Evolutionary conservation across 2,113 vertebrate genomes (phyloP).

Genomic region (Antennarius striatus): DNA sequence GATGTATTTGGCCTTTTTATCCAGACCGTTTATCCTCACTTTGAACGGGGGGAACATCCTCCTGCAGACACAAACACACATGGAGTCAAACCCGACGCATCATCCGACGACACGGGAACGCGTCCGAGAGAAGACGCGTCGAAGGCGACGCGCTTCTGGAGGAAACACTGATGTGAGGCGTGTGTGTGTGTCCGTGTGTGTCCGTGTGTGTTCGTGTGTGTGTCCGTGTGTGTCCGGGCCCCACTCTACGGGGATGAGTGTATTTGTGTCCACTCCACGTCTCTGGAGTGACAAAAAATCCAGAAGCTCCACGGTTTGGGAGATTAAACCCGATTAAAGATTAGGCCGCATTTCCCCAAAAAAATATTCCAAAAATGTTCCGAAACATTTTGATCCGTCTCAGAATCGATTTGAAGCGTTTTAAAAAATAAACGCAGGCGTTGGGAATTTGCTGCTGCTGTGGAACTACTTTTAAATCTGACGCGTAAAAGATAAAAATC

Average conservation of each 20-base stretch:
- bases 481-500: too few species aligned
- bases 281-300: slow-evolving; percentile 71
- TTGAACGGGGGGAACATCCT: slow-evolving; percentile 99
- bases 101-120: neutral
- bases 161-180: neutral
- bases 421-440: neutral
- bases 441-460: neutral
- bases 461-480: neutral
- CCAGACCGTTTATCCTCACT: slow-evolving; percentile 94
- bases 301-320: slow-evolving; percentile 53
- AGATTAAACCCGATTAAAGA: slow-evolving; percentile 39
- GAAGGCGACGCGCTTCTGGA: slow-evolving; percentile 6
- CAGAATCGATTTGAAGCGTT: neutral
- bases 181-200: neutral
- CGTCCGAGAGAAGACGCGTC: slow-evolving; percentile 4
- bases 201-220: neutral
- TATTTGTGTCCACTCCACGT: slow-evolving; percentile 64
- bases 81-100: slow-evolving; percentile 22
- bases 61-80: slow-evolving; percentile 71
- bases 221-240: slow-evolving; percentile 15
- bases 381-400: neutral
- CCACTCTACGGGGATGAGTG: slow-evolving; percentile 44
- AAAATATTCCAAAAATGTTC: slow-evolving; percentile 40
- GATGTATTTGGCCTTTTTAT: slow-evolving; percentile 99
- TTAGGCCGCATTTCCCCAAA: neutral